Evolutionary conservation across 2,797 vertebrate genomes (phyloP), one percentile per base, ranked within the genome.

Genomic region (Gadopsis bispinosus): DNA sequence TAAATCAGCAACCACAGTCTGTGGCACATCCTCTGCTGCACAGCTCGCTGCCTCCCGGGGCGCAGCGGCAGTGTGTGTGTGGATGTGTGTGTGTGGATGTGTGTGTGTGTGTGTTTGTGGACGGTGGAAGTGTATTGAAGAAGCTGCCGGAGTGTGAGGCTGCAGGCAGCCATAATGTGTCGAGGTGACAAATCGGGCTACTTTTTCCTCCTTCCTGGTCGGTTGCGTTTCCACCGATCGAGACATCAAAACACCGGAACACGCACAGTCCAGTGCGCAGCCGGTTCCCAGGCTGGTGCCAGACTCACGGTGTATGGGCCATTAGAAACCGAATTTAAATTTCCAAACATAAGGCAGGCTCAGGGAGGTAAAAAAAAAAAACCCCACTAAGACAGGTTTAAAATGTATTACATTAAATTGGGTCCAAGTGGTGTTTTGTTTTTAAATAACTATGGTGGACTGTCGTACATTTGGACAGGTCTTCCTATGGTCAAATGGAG

Each of bases 211-310:
- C 79, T 89, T 89, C 87, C 82, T 77, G 76, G 78, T 88, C 81
- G 75, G 51, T 58, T 56, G 75, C 62, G 63, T 89, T 89, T 92
- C 79, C 81, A 88, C 64, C 43, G 74, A 80, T 80, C 76, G n/a
- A 91, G 85, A 92, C 91, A 88, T 93, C 88, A 93, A 90, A 93
- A 87, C 85, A 75, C 81, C 83, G 77, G 81, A 89, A 80, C 67
- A 71, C 54, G 56, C 81, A 47, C 60, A 75, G 80, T 76, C 77
- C 72, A 78, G 4, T n/a, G 76, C 74, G 19, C 69, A 75, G 37
- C 55, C 70, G 39, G 22, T 79, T 85, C 56, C 77, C 81, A 79
- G 61, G 43, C 50, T 3, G 56, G 82, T 81, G 90, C 65, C 71
- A 92, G 79, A 88, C 85, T 60, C 61, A 6, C 43, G n/a, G 19